phyloP scores from a whole-genome alignment of 64 coral and sea anemone species.

The Montipora foliosa region DNA sequence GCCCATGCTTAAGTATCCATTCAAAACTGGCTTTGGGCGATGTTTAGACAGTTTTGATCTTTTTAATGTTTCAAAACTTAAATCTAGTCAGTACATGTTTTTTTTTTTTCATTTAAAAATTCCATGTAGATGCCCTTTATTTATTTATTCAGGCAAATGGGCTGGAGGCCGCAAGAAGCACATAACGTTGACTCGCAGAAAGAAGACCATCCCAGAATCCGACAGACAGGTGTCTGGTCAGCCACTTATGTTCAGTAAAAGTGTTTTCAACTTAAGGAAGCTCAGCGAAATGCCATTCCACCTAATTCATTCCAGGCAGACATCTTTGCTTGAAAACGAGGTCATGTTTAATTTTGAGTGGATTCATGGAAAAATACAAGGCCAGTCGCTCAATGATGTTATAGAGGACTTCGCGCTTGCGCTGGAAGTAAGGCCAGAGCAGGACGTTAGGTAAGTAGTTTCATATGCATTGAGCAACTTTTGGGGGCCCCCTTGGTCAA shows the following conservation, averaged over 20 bases:
- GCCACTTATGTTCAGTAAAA: slow-evolving; percentile 81
- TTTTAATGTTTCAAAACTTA: too few relatives aligned
- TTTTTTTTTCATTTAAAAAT: not conserved
- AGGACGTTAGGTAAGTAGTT: slow-evolving; percentile 66
- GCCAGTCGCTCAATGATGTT: slow-evolving; percentile 75
- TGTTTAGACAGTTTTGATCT: too few relatives aligned
- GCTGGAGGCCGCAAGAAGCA: slow-evolving; percentile 84
- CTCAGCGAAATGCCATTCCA: slow-evolving; percentile 87
- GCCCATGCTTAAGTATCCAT: too few relatives aligned
- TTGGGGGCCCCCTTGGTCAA: too few relatives aligned
- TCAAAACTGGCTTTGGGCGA: too few relatives aligned
- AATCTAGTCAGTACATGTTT: too few relatives aligned
- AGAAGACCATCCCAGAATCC: slow-evolving; percentile 85
- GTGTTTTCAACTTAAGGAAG: slow-evolving; percentile 87
- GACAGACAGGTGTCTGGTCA: slow-evolving; percentile 83
- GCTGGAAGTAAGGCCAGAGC: slow-evolving; percentile 48
- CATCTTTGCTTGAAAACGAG: slow-evolving; percentile 5
- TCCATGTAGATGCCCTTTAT: not conserved
- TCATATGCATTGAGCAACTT: not conserved
- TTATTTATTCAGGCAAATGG: slow-evolving; percentile 58
- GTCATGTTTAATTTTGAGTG: slow-evolving; percentile 92
- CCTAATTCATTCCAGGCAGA: slow-evolving; percentile 46
- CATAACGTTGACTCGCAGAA: slow-evolving; percentile 74
- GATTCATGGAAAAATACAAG: slow-evolving; percentile 73
- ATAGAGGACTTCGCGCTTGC: slow-evolving; percentile 78